Evolutionary conservation across 2,888 invertebrate species (phyloP).

Genomic region (Girardia tigrina): DNA sequence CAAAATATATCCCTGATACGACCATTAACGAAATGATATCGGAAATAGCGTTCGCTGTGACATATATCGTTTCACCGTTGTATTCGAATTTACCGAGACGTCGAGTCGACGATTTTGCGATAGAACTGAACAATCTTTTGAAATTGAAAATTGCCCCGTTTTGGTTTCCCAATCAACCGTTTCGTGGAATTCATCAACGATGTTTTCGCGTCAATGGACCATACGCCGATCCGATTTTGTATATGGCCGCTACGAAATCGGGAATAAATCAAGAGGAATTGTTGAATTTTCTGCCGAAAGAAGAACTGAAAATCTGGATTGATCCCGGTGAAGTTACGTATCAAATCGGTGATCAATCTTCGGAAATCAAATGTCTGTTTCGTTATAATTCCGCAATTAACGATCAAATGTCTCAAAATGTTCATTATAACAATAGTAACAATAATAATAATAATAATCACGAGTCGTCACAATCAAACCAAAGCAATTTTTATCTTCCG

Average conservation of each 20-base stretch:
- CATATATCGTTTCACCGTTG: not conserved
- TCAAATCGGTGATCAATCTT: not conserved
- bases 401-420: not conserved
- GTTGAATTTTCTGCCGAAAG: not conserved
- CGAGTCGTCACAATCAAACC: not conserved
- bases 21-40: not conserved
- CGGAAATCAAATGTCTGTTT: constrained; percentile 5
- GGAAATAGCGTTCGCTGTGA: constrained; percentile 18
- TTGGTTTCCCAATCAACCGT: constrained; percentile 57
- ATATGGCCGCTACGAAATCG: not conserved
- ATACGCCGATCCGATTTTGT: constrained; percentile 15
- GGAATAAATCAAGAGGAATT: constrained; percentile 19
- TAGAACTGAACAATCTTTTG: not conserved
- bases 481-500: constrained; percentile 15
- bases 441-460: no score
- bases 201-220: constrained; percentile 52
- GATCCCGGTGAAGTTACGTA: not conserved
- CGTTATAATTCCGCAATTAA: not conserved
- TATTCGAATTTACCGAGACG: constrained; percentile 17
- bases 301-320: constrained; percentile 14
- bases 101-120: not conserved
- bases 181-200: constrained; percentile 85
- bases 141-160: not conserved
- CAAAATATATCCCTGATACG: no score
- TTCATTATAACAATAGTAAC: not conserved